Base-by-base conservation (phyloP, 1,140 invertebrate genomes). In the Zaprionus inermis region DNA sequence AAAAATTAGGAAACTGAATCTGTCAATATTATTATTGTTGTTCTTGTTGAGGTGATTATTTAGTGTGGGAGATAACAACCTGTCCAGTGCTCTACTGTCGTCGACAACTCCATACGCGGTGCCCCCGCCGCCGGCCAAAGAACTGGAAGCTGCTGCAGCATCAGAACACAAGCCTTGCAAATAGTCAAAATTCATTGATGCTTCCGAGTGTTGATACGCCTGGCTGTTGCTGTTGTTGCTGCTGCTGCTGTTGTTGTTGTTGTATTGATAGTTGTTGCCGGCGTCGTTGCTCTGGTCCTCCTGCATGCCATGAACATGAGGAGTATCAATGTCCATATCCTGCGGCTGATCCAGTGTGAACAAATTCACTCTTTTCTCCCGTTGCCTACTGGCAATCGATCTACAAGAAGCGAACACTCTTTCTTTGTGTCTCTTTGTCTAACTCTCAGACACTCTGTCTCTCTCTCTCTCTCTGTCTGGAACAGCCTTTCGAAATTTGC, bases 111-210 rank as follows among this genome's bases (percentile, higher is more conserved):
- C 89, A 64, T 79, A 78, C 7, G 72, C 67, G 68, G 30, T 34
- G 51, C 55, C 75, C 20, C 66, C 67, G 36, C 38, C 51, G 24
- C 56, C 44, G 11, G 69, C 59, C 51, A 72, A 52, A 4, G 90
- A 71, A 24, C 81, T 66, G 63, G 76, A 74, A 46, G 67, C 55
- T 16, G 63, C 54, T 22, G 75, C 77, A 10, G 76, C 88, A 67
- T 59, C 66, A 24, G 65, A 72, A 46, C 83, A 76, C 60, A 92
- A 55, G 24, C 82, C 84, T 70, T 91, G 84, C 63, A 92, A 90
- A 44, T 92, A 91, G 77, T 92, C 91, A 51, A 92, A 92, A 83
- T 92, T 91, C 90, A 91, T 91, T 61, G 90, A 90, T 56, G 90
- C 80, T 54, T 91, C 90, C 68, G 90, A 91, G 32, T 91, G 18